Conservation (phyloP, 2,113 vertebrate genomes). For the Felis chaus region DNA sequence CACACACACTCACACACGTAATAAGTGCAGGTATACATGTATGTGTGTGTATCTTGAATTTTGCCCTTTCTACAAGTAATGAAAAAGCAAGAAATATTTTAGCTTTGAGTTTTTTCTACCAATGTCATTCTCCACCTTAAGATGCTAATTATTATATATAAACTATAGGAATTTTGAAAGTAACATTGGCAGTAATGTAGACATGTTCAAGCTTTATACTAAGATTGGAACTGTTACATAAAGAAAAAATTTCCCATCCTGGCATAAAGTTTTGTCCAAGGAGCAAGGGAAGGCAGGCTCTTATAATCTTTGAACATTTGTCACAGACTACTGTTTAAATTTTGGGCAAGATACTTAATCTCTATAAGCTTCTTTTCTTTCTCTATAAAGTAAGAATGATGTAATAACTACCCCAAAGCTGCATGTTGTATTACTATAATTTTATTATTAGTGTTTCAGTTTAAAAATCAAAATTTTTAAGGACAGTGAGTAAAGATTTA, state of each 20-base stretch:
- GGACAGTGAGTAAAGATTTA: neutral
- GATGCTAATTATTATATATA: neutral
- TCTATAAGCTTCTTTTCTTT: neutral
- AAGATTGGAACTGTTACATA: neutral
- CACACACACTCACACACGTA: rapidly evolving
- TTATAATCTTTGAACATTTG: neutral
- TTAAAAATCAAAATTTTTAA: conserved; percentile 27
- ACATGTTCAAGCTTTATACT: neutral
- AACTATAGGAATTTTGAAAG: neutral
- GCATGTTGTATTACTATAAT: neutral
- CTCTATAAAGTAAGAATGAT: neutral
- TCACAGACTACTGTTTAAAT: neutral
- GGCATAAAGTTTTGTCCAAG: neutral
- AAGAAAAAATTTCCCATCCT: neutral
- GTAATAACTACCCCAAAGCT: neutral
- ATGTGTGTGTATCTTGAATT: neutral
- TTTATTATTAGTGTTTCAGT: neutral
- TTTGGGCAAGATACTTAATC: neutral
- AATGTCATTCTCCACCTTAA: neutral
- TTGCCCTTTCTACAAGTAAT: neutral
- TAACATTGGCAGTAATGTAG: neutral
- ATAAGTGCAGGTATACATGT: neutral
- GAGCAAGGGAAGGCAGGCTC: neutral
- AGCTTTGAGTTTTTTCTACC: neutral
- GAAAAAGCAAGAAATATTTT: conserved; percentile 14